These are phyloP conservation scores for Panagrolaimus sp. DNA, from an alignment of 1,140 invertebrate genomes.

Conservation along the genomic window DNA sequence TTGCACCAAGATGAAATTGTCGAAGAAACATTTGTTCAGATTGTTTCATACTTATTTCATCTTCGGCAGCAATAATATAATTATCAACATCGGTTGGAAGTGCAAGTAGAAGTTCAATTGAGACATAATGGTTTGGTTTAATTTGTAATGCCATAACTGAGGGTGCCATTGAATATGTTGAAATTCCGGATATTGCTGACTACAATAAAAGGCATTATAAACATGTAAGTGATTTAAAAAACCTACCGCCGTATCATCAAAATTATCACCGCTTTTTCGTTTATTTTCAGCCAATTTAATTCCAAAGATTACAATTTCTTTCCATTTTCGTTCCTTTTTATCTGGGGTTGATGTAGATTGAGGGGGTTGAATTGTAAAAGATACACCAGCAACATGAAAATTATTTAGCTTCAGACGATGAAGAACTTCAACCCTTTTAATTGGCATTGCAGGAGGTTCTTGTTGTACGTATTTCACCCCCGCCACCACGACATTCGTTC, in stretches of 20 bases:
- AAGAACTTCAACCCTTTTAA: slow-evolving; percentile 27
- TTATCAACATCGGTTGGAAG: slow-evolving; percentile 18
- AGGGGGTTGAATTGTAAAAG: slow-evolving; percentile 15
- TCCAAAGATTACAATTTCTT: slow-evolving; percentile 23
- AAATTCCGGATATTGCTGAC: not conserved
- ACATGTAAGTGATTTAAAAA: no score
- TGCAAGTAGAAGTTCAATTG: not conserved
- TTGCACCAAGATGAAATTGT: slow-evolving; percentile 21
- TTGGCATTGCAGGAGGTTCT: slow-evolving; percentile 19
- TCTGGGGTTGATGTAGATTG: not conserved
- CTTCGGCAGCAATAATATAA: slow-evolving; percentile 20
- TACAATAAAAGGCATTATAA: not conserved
- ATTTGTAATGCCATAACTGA: not conserved
- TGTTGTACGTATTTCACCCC: slow-evolving; percentile 1
- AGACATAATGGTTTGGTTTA: not conserved
- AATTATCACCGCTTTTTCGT: not conserved
- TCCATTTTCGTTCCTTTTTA: slow-evolving; percentile 12
- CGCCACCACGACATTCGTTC: slow-evolving; percentile 39
- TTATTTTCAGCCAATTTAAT: slow-evolving; percentile 12
- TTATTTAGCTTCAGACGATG: slow-evolving; percentile 22
- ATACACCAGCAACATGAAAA: slow-evolving; percentile 30
- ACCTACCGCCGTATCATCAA: no score
- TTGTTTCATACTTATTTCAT: slow-evolving; percentile 14
- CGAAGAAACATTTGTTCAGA: slow-evolving; percentile 6
- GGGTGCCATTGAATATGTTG: not conserved